phyloP scores from a whole-genome alignment of 2,797 vertebrate species.

The Pampus argenteus region DNA sequence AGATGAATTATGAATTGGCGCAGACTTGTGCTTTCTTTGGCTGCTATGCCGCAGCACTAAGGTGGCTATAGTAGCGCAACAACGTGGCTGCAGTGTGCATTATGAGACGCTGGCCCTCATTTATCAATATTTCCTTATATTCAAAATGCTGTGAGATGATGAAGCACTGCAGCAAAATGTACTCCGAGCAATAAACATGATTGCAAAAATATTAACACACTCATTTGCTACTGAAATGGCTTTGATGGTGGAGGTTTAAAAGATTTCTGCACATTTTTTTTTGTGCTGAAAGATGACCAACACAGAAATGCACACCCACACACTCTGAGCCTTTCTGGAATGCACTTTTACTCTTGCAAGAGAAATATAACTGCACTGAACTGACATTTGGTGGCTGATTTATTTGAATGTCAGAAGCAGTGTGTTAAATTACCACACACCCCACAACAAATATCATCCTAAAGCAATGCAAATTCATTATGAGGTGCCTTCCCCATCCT shows the following conservation, averaged over 20 bases:
- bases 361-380: neutral
- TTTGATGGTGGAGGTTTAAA: conserved; percentile 6
- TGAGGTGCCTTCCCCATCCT: neutral
- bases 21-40: conserved; percentile 61
- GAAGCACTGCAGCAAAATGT: conserved; percentile 37
- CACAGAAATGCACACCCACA: neutral
- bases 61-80: conserved; percentile 32
- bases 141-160: conserved; percentile 42
- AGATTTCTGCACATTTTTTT: neutral
- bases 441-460: conserved; percentile 2
- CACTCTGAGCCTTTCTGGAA: neutral
- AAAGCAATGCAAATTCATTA: conserved; percentile 28
- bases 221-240: conserved; percentile 21
- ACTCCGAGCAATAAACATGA: conserved; percentile 28
- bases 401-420: conserved; percentile 13
- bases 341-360: neutral
- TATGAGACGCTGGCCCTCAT: conserved; percentile 50
- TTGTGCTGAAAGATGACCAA: neutral
- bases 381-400: conserved; percentile 3
- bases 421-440: conserved; percentile 22
- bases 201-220: conserved; percentile 12
- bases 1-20: conserved; percentile 80
- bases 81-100: conserved; percentile 49
- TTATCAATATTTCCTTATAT: conserved; percentile 57
- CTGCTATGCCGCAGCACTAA: conserved; percentile 36